Base-by-base conservation (phyloP, 2,113 vertebrate genomes). In the Callopanchax toddi region DNA sequence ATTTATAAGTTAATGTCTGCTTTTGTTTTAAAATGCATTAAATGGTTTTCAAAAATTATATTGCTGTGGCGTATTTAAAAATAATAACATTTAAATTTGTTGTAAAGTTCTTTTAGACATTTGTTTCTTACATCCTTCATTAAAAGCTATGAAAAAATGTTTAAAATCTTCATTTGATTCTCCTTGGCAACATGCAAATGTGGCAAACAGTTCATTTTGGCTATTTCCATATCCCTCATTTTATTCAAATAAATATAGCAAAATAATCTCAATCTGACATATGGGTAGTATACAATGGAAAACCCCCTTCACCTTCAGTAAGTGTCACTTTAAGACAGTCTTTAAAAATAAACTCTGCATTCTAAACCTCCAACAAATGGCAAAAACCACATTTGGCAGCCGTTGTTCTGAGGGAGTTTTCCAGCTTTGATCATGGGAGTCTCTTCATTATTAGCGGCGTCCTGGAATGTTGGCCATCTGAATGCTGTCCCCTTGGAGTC, bases 381-480 rank as follows among this genome's bases (percentile, higher is more conserved):
- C 50, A 60, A 15, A 6, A 11, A 26, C 39, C 23, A 12, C 1
- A 17, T 46, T 0, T 44, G 66, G 32, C 44, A 46, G 36, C 18
- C 16, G 49, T 53, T 68, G 21, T 1, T 70, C 49, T 3, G n/a
- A 39, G 26, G 57, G 20, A 59, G 71, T 59, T 68, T 67, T 18
- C 16, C 67, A 54, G 43, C 40, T 67, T 66, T 68, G 60, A 13
- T 74, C 50, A 51, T 4, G 12, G 4, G 13, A 29, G 48, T 50
- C 18, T 21, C 60, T 54, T 53, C 21, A 50, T 51, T 29, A 43
- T 71, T 20, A 52, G 9, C 15, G 42, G 44, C 63, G 80, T 46
- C 65, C 55, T 37, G 91, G 84, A 21, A 90, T 66, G 77, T 56
- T 86, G 71, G n/a, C 69, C 92, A 93, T 93, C 60, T 92, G 91